A percentile compares a stretch with the other conserved stretches of the same genome.
These are phyloP conservation scores for Epizoanthus ramosus DNA, from an alignment of 92 coral and sea anemone species.

Conservation along the genomic window DNA sequence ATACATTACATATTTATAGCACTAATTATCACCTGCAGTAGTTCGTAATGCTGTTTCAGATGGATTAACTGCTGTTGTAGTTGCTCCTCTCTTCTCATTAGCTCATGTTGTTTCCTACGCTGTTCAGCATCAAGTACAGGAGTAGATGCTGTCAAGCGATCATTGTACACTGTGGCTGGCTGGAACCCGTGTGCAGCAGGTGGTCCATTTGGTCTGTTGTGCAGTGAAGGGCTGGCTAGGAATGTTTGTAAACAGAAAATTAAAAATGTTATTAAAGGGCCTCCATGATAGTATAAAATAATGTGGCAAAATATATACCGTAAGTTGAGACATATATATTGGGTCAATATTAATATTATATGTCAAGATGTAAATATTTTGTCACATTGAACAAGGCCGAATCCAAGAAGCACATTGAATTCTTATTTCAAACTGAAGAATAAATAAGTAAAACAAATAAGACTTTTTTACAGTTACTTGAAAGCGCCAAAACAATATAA, in stretches of 20 bases:
- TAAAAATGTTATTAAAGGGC: not conserved
- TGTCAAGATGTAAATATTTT: no score
- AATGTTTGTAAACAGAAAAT: not conserved
- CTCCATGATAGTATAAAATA: not conserved
- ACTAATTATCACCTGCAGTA: constrained; percentile 66
- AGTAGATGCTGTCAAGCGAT: constrained; percentile 93
- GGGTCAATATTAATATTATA: no score
- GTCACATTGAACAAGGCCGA: no score
- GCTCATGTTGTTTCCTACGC: constrained; percentile 77
- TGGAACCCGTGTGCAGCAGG: constrained; percentile 10
- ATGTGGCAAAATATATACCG: no score
- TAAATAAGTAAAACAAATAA: no score
- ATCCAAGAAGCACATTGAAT: no score
- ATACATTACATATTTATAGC: no score
- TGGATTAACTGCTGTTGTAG: constrained; percentile 73
- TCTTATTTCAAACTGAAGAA: no score
- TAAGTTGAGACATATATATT: no score
- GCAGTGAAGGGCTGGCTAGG: constrained; percentile 14
- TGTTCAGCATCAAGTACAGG: constrained; percentile 85
- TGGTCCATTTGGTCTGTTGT: not conserved
- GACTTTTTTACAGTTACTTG: no score
- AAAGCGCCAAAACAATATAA: no score
- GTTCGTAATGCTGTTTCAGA: constrained; percentile 81
- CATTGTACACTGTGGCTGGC: constrained; percentile 67
- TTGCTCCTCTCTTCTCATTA: constrained; percentile 71